Evolutionary conservation across 2,888 invertebrate species (phyloP), one percentile per base, ranked within the genome.

Genomic region (Cerastoderma edule): DNA sequence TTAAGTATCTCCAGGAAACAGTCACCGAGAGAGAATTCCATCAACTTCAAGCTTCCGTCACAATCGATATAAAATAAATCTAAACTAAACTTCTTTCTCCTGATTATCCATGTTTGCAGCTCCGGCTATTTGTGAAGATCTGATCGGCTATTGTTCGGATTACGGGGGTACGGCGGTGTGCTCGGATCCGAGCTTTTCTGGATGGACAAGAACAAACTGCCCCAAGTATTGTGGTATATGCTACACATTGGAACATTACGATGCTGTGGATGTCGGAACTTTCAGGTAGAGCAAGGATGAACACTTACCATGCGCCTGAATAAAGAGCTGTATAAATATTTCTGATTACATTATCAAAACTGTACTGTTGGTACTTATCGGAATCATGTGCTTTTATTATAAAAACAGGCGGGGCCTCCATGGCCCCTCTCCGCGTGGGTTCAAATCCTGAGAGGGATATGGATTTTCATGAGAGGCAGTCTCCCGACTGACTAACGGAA

Each of bases 241-340:
- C 27, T 5, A 53, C 13, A 24, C 8, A n/a, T 27, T 53, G 3
- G 27, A 28, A 5, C 53, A 13, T 24, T 53, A 53, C 24, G 24
- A 53, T 53, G 53, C 53, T 24, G 24, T 53, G 27, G 53, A 53
- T 24, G 27, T 53, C n/a, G 53, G 53, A 24, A 10, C 53, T 19
- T 6, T 53, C 27, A 53, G 53, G 24, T 53, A n/a, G n/a, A n/a
- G n/a, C n/a, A n/a, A n/a, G n/a, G n/a, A n/a, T n/a, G n/a, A n/a
- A n/a, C n/a, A n/a, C n/a, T n/a, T n/a, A n/a, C n/a, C n/a, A n/a
- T n/a, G n/a, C n/a, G n/a, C n/a, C n/a, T n/a, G n/a, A n/a, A n/a
- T n/a, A n/a, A n/a, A n/a, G n/a, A n/a, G n/a, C n/a, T n/a, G n/a
- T n/a, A n/a, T n/a, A n/a, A n/a, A n/a, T n/a, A n/a, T n/a, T n/a